Evolutionary conservation across 2,797 vertebrate species (phyloP).

Genomic region (Lutjanus campechanus): DNA sequence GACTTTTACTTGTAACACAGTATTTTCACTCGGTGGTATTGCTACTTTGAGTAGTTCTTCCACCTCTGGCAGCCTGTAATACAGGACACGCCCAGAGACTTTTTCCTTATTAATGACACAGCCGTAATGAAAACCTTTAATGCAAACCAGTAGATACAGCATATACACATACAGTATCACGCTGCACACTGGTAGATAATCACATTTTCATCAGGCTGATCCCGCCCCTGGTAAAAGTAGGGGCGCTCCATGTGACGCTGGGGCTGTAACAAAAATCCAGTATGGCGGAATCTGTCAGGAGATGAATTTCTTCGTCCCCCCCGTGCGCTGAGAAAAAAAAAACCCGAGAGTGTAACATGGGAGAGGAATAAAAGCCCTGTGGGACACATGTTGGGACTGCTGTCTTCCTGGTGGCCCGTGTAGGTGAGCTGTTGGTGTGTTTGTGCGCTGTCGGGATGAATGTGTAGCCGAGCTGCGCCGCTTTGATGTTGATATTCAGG

Average conservation of each 20-base stretch:
- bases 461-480: conserved; percentile 54
- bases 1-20: not conserved
- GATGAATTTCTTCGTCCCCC: conserved; percentile 74
- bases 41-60: not conserved
- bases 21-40: not conserved
- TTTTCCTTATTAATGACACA: conserved; percentile 28
- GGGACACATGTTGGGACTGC: conserved; percentile 66
- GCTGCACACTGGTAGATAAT: conserved; percentile 26
- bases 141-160: not conserved
- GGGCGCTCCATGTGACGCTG: conserved; percentile 85
- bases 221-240: conserved; percentile 79
- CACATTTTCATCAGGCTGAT: conserved; percentile 59
- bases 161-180: not conserved
- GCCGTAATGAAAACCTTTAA: conserved; percentile 19
- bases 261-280: conserved; percentile 86
- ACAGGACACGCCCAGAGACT: conserved; percentile 51
- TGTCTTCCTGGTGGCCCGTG: conserved; percentile 58
- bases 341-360: conserved; percentile 60
- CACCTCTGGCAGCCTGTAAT: not conserved
- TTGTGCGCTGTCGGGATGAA: conserved; percentile 25
- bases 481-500: conserved; percentile 60
- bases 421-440: conserved; percentile 74
- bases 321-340: conserved; percentile 26
- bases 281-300: conserved; percentile 90
- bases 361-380: conserved; percentile 58